Evolutionary conservation across 2,113 vertebrate species (phyloP), one percentile per base, ranked within the genome.

Genomic region (Aphyosemion australe): DNA sequence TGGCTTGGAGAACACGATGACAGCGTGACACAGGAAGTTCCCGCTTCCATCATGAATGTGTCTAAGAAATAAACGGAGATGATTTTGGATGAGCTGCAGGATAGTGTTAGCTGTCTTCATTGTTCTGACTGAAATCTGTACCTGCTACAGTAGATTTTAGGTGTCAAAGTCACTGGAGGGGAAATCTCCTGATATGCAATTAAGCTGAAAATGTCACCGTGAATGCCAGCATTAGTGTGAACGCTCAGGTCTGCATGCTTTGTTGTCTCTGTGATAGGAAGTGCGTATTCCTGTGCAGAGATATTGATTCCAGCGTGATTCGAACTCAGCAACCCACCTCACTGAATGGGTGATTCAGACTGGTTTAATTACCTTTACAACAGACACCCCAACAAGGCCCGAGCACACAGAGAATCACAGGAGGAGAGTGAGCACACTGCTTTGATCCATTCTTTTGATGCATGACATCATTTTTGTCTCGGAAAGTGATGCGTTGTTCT

Each of bases 251-350:
- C 63, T 41, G 71, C n/a, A n/a, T n/a, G n/a, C 52, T 65, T 70
- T 65, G 75, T 74, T 67, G 45, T 62, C 55, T 69, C 49, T 20
- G 19, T 73, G 73, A 74, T 21, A 49, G 74, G 64, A 69, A 76
- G 69, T 52, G 72, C 70, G 56, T 85, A 75, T 79, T 65, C 65
- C 73, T 55, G 63, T 51, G 78, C 60, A 68, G 51, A 49, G 65
- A 72, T 81, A 86, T 88, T 83, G 84, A 84, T 91, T 85, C 74
- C 49, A 73, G 66, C 68, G 58, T 80, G 70, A 72, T 65, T 85
- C 61, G 78, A 78, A 85, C 74, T 70, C 82, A 74, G 71, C 72
- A 63, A 65, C 58, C 68, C 1, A 31, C 68, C 63, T 76, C 63
- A 52, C 61, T 77, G 72, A 81, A 71, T 71, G 75, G 68, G 15